Evolutionary conservation across 1,140 invertebrate genomes (phyloP), one percentile per base, ranked within the genome.

Genomic region (Nasonia giraulti): DNA sequence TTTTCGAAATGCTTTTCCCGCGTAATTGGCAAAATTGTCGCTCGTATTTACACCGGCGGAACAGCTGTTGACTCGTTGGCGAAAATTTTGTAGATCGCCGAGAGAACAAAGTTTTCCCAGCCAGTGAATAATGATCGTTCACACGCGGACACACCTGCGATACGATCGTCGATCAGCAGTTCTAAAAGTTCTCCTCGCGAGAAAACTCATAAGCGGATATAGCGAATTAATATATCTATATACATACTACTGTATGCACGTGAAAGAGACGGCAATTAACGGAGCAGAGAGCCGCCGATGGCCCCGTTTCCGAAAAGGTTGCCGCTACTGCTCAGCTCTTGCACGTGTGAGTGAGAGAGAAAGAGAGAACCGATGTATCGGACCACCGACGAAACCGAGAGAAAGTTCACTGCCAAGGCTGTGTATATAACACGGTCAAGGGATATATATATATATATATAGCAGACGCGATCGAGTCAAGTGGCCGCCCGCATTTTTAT

Each of bases 381-480:
- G 50, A 78, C 27, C 23, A 62, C 76, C 27, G 31, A 12, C 76
- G 10, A 66, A 62, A 62, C 69, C 66, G 62, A 86, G 89, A 89
- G 89, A 89, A 89, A 89, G 88, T 89, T 89, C 88, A 89, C 20
- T 89, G 89, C 87, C 77, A 86, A 80, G 85, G 79, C 66, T 82
- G n/a, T 75, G 4, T 50, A 50, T 14, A 50, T 12, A 85, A 85
- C 4, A 68, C 84, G 84, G 84, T 85, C 84, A 81, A 69, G 74
- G 50, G 50, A 84, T 84, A 82, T 44, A 44, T 44, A 44, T 11
- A 2, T 44, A 11, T 27, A 8, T 44, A 10, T 44, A 44, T 31
- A 74, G 27, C 40, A 69, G 69, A 14, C 44, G 5, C 50, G 50
- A 47, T n/a, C 47, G 47, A n/a, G 47, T 17, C 37, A 40, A 62